Base-by-base conservation (phyloP, 2,797 vertebrate species). In the Agapornis canus region DNA sequence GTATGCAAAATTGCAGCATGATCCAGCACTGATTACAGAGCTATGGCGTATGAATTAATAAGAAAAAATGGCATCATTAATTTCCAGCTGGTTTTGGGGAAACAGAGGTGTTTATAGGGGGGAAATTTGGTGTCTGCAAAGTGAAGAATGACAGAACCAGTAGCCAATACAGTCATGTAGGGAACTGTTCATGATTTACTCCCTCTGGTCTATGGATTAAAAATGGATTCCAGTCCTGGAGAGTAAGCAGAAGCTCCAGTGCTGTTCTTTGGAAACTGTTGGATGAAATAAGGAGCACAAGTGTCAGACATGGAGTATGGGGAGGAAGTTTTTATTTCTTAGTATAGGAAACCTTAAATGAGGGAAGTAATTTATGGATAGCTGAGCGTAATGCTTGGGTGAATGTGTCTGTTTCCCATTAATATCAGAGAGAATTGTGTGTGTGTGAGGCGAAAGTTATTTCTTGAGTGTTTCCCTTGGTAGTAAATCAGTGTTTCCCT, bases 81-180 rank as follows among this genome's bases (percentile, higher is more conserved):
- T 95, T 96, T 97, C 90, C 86, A 94, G 89, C 94, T 95, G 92
- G 71, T 95, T 95, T 96, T 94, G 49, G 68, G 90, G 85, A 92
- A 96, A 76, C 82, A 92, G 84, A 92, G 94, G 92, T 95, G 80
- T 89, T 87, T 84, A 42, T 43, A 54, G 52, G 49, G 70, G 71
- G 72, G 37, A 68, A 88, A 29, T 76, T 35, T 76, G 13, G 56
- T 89, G 32, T 64, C 47, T 97, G 45, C 42, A 71, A 70, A 95
- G 87, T 42, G 61, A 86, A 80, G 79, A 97, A 63, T 60, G 65
- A 87, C 65, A 92, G 90, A 90, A 89, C 60, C 66, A 37, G 32
- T 84, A 82, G 70, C 22, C 90, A 65, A 96, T 86, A 66, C 3
- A 43, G 89, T 70, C 72, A 64, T 83, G 40, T 59, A 69, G 48